Base-by-base conservation (phyloP, 1,140 invertebrate species). In the Thaumetopoea pityocampa region DNA sequence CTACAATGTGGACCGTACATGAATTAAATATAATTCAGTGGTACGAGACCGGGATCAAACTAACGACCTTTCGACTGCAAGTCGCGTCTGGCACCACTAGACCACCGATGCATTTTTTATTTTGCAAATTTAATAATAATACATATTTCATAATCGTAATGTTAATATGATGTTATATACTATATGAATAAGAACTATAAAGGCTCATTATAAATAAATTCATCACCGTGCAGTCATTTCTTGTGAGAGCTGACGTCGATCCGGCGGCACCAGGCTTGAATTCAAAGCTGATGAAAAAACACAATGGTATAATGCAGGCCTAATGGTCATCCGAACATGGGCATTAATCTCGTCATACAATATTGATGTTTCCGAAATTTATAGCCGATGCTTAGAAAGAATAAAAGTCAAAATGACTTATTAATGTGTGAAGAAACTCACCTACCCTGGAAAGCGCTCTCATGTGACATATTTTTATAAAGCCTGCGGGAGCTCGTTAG, bases 291-390 rank as follows among this genome's bases (percentile, higher is more conserved):
- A 43, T 59, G 61, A 81, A 79, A 72, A 79, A 83, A 78, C 48
- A 81, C 79, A 83, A 81, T 83, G 63, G 74, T 50, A 78, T 81
- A 78, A 81, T 77, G 52, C 68, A 59, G 62, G 50, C 63, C 67
- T 78, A 83, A 78, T 81, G 79, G 74, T 60, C 65, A 38, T 38
- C 63, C 64, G 56, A 79, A 83, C 79, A 83, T 81, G 74, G 74
- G 73, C 77, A 84, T 84, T 81, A 77, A 81, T 73, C 67, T 74
- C 65, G 54, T 79, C 77, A 83, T 84, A 76, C 74, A 84, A 80
- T 81, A 81, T 81, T 81, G 77, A 84, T 84, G 79, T 74, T 56
- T 64, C 56, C 47, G 45, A 65, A 76, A 81, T 81, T 83, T 79
- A 80, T 83, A 37, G 71, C 64, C 63, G 45, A 53, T 57, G 64